Evolutionary conservation across 2,113 vertebrate genomes (phyloP), one percentile per base, ranked within the genome.

Genomic region (Gallinago undulata): DNA sequence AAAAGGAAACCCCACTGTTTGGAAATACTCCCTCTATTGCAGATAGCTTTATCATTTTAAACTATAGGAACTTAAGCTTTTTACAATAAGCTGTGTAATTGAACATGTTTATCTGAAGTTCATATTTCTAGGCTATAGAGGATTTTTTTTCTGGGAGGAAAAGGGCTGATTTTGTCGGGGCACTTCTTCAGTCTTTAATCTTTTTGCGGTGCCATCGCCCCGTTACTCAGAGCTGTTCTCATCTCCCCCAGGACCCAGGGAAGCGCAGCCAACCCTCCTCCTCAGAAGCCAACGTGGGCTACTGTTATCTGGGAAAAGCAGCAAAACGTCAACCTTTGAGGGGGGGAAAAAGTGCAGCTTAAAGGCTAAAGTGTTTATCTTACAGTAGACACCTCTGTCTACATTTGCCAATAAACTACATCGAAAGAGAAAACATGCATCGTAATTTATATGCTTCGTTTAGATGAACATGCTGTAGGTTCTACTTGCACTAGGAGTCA

Each of bases 331-430:
- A 80, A 57, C 91, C 94, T 84, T 57, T 30, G 27, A 45, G 4
- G 11, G 66, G 66, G 89, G 39, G 70, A 90, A 86, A 78, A 60
- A 41, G 39, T 2, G 14, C 24, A 77, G 45, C 67, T 79, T 70
- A 56, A 88, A 94, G 85, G 90, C 87, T 93, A 92, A 95, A 87
- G 48, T 90, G 84, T 95, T 97, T 94, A 86, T 63, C 72, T 72
- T 47, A 48, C 2, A 37, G 59, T 33, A 94, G 78, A 81, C 59
- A 75, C 19, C 31, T 76, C 41, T 83, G 55, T 80, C 77, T 88
- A 48, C 2, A 1, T 77, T 83, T 74, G 75, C 50, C 60, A 75
- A 35, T 51, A 82, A 84, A 79, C 39, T 64, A 68, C 17, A 72
- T 1, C 50, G 68, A 80, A 93, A 78, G 2, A 84, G 39, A 83